Evolutionary conservation across 2,888 invertebrate species (phyloP).

Genomic region (Lymantria monacha): DNA sequence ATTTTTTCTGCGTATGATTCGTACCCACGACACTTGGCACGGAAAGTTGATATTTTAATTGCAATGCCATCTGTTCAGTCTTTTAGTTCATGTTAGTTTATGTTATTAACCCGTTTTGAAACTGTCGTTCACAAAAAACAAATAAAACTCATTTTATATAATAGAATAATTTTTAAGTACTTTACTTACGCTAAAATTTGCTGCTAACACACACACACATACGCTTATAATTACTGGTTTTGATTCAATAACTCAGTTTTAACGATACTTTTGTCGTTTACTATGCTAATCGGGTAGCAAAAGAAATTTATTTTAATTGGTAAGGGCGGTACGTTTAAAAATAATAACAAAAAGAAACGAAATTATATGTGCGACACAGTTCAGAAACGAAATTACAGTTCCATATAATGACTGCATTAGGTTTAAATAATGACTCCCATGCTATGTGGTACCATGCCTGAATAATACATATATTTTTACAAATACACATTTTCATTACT

Average conservation of each 20-base stretch:
- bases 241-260: slow-evolving; percentile 3
- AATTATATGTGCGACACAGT: background rate
- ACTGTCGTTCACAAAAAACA: too few species aligned
- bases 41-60: too few species aligned
- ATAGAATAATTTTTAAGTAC: background rate
- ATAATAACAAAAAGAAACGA: background rate
- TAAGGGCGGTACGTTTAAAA: background rate
- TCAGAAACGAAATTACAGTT: background rate
- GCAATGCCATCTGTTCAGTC: too few species aligned
- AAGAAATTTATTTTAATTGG: slow-evolving; percentile 12
- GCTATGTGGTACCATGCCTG: background rate
- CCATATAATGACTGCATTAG: background rate
- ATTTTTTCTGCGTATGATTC: too few species aligned
- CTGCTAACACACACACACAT: background rate
- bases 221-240: background rate
- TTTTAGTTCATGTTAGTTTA: too few species aligned
- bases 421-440: background rate
- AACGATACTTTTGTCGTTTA: slow-evolving; percentile 20
- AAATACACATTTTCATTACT: too few species aligned
- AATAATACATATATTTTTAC: background rate
- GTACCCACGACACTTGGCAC: too few species aligned
- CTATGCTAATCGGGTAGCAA: slow-evolving; percentile 21
- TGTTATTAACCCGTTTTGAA: too few species aligned
- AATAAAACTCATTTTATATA: too few species aligned
- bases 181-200: background rate